Conservation (phyloP, 2,888 invertebrate species). For the Lymantria monacha region DNA sequence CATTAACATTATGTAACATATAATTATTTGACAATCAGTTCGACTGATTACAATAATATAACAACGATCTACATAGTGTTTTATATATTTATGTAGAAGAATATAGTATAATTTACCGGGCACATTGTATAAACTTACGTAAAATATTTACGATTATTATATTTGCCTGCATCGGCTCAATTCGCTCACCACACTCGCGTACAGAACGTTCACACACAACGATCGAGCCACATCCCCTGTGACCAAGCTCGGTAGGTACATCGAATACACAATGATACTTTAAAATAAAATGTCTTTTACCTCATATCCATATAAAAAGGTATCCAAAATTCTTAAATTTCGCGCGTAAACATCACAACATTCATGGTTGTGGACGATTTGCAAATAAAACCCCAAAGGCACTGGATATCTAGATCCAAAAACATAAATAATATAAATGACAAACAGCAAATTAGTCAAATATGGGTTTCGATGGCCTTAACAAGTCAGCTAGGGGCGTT, state of each 20-base stretch:
- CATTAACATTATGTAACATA: slow-evolving; percentile 41
- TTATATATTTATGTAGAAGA: slow-evolving; percentile 28
- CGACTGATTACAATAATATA: slow-evolving; percentile 48
- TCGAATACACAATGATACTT: slow-evolving; percentile 27
- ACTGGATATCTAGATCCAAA: slow-evolving; percentile 35
- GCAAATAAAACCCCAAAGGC: slow-evolving; percentile 19
- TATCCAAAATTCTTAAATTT: slow-evolving; percentile 52
- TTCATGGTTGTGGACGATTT: slow-evolving; percentile 26
- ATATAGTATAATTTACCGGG: slow-evolving; percentile 44
- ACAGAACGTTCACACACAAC: slow-evolving; percentile 9
- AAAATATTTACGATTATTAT: slow-evolving; percentile 52
- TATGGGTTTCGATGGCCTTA: neutral
- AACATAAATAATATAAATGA: slow-evolving; percentile 14
- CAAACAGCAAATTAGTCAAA: slow-evolving; percentile 36
- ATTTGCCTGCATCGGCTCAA: slow-evolving; percentile 35
- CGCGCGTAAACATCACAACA: slow-evolving; percentile 26
- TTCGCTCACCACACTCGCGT: slow-evolving; percentile 32
- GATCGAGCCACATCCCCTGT: neutral
- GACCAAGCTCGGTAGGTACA: slow-evolving; percentile 20
- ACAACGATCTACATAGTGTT: slow-evolving; percentile 30
- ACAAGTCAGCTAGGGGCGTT: neutral
- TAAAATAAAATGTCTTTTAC: slow-evolving; percentile 35
- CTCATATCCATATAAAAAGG: slow-evolving; percentile 41
- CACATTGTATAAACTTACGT: slow-evolving; percentile 52
- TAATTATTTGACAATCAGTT: slow-evolving; percentile 50